Base-by-base conservation (phyloP, 2,888 invertebrate genomes). In the Lepidocyrtoides sp. region DNA sequence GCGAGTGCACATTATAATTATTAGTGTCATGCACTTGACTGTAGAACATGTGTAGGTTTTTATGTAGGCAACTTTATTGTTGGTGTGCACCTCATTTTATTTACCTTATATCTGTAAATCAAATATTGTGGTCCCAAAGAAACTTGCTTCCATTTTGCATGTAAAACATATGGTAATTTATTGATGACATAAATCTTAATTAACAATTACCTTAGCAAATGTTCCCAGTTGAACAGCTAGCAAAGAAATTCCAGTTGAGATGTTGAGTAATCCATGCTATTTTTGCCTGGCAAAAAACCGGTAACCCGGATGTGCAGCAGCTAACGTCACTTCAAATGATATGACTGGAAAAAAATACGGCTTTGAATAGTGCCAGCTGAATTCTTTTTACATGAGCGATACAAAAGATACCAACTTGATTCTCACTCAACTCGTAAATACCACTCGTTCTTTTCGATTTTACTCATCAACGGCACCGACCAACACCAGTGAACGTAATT, bases 251-350 rank as follows among this genome's bases (percentile, higher is more conserved):
- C 54, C 29, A 12, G 48, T 72, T 48, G 32, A 36, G 36, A 36
- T 36, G 36, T 20, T 44, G 32, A 14, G 20, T 32, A 23, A n/a
- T n/a, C 12, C 23, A 29, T 26, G 36, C 20, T 72, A 44, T 72
- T 72, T 77, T 51, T 26, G 1, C 51, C 26, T 17, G 51, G 48
- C n/a, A 8, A 60, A 41, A 60, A 81, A 60, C 81, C 41, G 81
- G 57, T 60, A 81, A 81, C 81, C 81, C 81, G 81, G 81, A 81
- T 81, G 81, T 81, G 81, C 81, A 81, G 12, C 20, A 20, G 17
- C n/a, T 2, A 54, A 60, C 75, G 14, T 57, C 7, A 32, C 20
- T 23, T 57, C 14, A 81, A 41, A 29, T n/a, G n/a, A 23, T 14
- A 60, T 12, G 51, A 32, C 57, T 60, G 81, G 57, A 81, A 1